Conservation (phyloP, 2,113 vertebrate genomes). For the Leptosomus discolor region DNA sequence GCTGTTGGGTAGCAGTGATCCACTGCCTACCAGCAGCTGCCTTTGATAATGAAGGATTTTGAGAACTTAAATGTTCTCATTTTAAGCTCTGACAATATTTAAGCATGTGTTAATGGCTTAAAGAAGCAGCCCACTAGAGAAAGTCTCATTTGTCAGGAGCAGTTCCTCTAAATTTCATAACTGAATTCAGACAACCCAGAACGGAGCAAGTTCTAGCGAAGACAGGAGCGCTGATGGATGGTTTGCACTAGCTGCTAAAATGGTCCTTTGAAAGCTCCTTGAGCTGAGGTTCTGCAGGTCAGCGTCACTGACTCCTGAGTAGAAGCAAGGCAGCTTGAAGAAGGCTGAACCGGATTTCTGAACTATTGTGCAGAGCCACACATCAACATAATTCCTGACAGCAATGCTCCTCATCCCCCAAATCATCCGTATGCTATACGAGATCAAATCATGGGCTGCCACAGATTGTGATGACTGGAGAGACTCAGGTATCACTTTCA, state of each 20-base stretch:
- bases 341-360: neutral
- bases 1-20: neutral
- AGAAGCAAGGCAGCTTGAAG: neutral
- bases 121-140: constrained; percentile 36
- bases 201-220: neutral
- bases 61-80: neutral
- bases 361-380: neutral
- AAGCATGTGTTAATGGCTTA: constrained; percentile 58
- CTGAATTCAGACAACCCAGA: constrained; percentile 12
- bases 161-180: constrained; percentile 41
- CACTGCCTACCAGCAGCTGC: neutral
- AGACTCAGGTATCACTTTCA: neutral
- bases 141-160: constrained; percentile 58
- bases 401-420: neutral
- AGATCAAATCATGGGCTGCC: neutral
- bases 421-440: neutral
- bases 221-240: constrained; percentile 51
- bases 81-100: constrained; percentile 16
- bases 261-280: neutral
- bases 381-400: neutral
- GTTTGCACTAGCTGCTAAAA: neutral
- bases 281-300: constrained; percentile 17
- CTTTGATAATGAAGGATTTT: neutral
- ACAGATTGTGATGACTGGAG: rapidly evolving
- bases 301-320: neutral